Percentiles rank a stretch among this genome's conserved stretches.
phyloP scores from a whole-genome alignment of 2,888 invertebrate species.

The Agonopterix arenella region DNA sequence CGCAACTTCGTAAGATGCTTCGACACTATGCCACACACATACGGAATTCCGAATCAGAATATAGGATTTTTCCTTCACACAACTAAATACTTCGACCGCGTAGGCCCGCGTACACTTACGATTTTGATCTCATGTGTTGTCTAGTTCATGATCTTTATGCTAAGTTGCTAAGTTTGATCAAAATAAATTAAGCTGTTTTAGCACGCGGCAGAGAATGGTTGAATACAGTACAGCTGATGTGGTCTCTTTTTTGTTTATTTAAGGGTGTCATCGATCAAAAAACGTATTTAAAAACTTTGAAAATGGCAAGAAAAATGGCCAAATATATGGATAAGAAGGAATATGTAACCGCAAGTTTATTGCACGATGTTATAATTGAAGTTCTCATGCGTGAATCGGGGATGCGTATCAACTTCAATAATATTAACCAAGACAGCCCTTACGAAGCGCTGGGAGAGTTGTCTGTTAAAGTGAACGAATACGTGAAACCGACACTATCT shows the following conservation, averaged over 20 bases:
- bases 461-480: constrained; percentile 38
- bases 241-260: constrained; percentile 13
- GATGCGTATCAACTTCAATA: constrained; percentile 51
- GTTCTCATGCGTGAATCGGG: constrained; percentile 32
- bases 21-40: no score
- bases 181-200: no score
- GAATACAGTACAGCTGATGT: no score
- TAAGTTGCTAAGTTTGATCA: no score
- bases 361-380: constrained; percentile 33
- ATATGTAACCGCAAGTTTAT: constrained; percentile 28
- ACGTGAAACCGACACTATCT: constrained; percentile 49
- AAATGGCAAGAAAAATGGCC: constrained; percentile 34
- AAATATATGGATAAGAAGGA: constrained; percentile 37
- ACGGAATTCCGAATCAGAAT: no score
- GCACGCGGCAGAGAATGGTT: no score
- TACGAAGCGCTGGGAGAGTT: constrained; percentile 38
- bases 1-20: no score
- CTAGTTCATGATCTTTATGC: no score
- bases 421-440: constrained; percentile 44
- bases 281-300: constrained; percentile 33
- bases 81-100: no score
- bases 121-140: no score
- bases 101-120: no score
- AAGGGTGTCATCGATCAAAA: constrained; percentile 53
- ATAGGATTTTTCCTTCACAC: no score